Evolutionary conservation across 2,888 invertebrate species (phyloP), one percentile per base, ranked within the genome.

Genomic region (Machimus rusticus): DNA sequence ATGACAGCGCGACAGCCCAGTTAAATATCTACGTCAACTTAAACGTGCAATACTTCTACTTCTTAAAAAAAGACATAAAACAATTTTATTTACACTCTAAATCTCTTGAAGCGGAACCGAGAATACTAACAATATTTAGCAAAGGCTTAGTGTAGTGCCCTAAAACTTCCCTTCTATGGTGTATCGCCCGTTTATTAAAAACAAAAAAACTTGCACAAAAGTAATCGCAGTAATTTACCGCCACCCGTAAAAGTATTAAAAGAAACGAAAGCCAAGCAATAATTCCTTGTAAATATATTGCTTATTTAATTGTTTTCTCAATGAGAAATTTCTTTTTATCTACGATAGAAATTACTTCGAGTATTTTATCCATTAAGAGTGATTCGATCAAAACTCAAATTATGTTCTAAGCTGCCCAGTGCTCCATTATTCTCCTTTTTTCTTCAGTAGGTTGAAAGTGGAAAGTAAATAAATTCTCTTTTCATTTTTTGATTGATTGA

Each of bases 401-500:
- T 66, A 9, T 84, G 4, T 46, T 74, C 31, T 46, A 51, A 85
- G 51, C 37, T 86, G 28, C 34, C 12, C n/a, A 51, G 28, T 37
- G 28, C 23, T 19, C 37, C 74, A 43, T 31, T 74, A 66, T 85
- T 74, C 31, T 74, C 74, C 55, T 51, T 14, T 8, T 66, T 66
- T 66, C 66, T 66, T 66, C 66, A 66, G 19, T 28, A 66, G 66
- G 12, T 66, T 66, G 66, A 66, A 23, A 66, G 66, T 66, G 23
- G 28, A 66, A 66, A 66, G 8, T 66, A 23, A 66, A 66, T 66
- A 5, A 55, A 6, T 66, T 12, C 19, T 66, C 8, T 28, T 66
- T 66, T 66, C 66, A 23, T 66, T 28, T 57, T 87, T 74, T 85
- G 23, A 87, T 66, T 81, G n/a, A n/a, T 87, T 88, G n/a, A n/a